Base-by-base conservation (phyloP, 1,140 invertebrate genomes). In the Proales similis region DNA sequence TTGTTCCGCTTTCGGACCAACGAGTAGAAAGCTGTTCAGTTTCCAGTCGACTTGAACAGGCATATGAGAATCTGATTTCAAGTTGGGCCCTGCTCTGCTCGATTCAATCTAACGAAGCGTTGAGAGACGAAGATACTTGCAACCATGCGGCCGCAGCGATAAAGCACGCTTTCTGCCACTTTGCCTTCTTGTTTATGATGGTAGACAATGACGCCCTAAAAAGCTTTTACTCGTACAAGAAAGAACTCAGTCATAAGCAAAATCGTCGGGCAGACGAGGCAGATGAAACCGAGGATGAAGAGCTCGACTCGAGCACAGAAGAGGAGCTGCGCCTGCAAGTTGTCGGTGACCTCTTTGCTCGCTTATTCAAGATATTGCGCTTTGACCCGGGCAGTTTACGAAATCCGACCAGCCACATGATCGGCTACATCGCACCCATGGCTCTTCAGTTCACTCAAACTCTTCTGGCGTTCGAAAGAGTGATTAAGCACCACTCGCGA, bases 361-460 rank as follows among this genome's bases (percentile, higher is more conserved):
- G 9, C 17, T 42, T 57, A 19, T 12, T 57, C 7, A 57, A 57
- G 20, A 42, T 14, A 6, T 9, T 57, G 1, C 26, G 45, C 24
- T 57, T 57, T 26, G 19, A 38, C 20, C 20, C 11, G 7, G 9
- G 9, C 9, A 36, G 33, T 36, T 9, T 9, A 42, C 20, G 7
- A 26, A 57, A 11, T 42, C 51, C 1, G 33, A 36, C 9, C 14
- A 36, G 33, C 14, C 36, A 42, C 32, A 11, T 27, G 9, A 29
- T 57, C 4, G 20, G 5, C 11, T 22, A 42, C n/a, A 14, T 57
- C n/a, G 19, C 38, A n/a, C 5, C 14, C 19, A 11, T 57, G 19
- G 20, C 32, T 0, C 24, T 42, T 42, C 39, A 39, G 45, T 57
- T 57, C n/a, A 57, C 7, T 27, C 51, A 57, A 27, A 42, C 51